Base-by-base conservation (phyloP, 1,140 invertebrate species). In the Dermatophagoides farinae region DNA sequence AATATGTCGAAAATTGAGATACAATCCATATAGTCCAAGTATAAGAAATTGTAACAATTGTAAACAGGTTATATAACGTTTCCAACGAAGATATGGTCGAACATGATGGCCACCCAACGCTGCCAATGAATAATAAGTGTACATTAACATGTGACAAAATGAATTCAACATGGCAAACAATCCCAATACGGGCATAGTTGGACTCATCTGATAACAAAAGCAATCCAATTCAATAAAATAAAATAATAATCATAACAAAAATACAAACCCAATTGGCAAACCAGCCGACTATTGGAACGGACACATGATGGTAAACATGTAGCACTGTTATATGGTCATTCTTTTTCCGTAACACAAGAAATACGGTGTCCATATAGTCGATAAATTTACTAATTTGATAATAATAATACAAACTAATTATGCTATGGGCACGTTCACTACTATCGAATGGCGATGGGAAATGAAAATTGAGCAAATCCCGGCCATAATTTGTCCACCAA, bases 361-460 rank as follows among this genome's bases (percentile, higher is more conserved):
- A 91, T 65, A 86, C 78, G 0, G 90, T 95, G 70, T 96, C 91
- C 65, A 84, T 80, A 71, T 96, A 90, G 71, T 97, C 91, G 22
- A 96, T 71, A 38, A 90, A 77, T 73, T 96, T 96, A 31, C 89
- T 92, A 68, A 93, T 82, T 70, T 91, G 93, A 70, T 92, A 96
- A 86, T 87, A 93, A 38, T 62, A 59, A 18, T 61, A 46, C 1
- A 62, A 9, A 25, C 31, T 59, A 2, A 41, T 60, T 1, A 37
- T 12, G 1, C 6, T 1, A 12, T 40, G 11, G 6, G 54, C 22
- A 5, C 31, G 31, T 9, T n/a, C 11, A n/a, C 22, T 37, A 11
- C 4, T 6, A 31, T 59, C 43, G 18, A 1, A 10, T 2, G 57
- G 39, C 9, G 60, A 59, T 22, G 52, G 43, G n/a, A 46, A 41